These are phyloP conservation scores for Caranx ignobilis DNA, from an alignment of 2,113 vertebrate species.

Conservation along the genomic window DNA sequence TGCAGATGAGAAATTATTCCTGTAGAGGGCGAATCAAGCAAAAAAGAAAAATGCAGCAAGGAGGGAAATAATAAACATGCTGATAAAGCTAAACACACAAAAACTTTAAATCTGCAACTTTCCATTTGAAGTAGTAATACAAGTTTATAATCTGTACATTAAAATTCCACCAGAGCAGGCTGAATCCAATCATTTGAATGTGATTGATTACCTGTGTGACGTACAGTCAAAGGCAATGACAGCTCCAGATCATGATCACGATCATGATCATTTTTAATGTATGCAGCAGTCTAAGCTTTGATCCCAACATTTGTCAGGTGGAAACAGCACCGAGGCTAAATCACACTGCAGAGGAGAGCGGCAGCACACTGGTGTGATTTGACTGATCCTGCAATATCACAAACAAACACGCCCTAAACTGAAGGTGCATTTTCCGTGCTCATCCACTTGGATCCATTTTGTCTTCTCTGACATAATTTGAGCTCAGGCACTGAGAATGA, in stretches of 20 bases:
- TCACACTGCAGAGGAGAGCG: neutral
- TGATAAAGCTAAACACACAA: neutral
- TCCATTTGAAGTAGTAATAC: neutral
- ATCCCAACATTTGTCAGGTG: neutral
- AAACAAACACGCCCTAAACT: neutral
- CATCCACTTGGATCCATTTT: neutral
- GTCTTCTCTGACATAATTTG: neutral
- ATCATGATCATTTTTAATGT: neutral
- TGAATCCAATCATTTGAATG: neutral
- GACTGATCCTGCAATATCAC: slow-evolving; percentile 20
- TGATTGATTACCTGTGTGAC: too few species aligned
- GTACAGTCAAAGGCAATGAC: neutral
- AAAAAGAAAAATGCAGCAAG: neutral
- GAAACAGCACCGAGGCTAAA: neutral
- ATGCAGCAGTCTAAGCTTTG: slow-evolving; percentile 5
- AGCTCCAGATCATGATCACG: neutral
- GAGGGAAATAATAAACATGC: neutral
- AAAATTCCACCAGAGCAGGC: too few species aligned
- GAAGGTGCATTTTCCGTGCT: neutral
- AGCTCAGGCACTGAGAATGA: neutral
- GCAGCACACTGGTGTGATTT: neutral
- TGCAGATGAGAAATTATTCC: slow-evolving; percentile 11
- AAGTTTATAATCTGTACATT: too few species aligned
- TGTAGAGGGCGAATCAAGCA: neutral
- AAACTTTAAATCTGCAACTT: neutral